phyloP scores from a whole-genome alignment of 2,888 invertebrate species.

The Chrysina gloriosa region DNA sequence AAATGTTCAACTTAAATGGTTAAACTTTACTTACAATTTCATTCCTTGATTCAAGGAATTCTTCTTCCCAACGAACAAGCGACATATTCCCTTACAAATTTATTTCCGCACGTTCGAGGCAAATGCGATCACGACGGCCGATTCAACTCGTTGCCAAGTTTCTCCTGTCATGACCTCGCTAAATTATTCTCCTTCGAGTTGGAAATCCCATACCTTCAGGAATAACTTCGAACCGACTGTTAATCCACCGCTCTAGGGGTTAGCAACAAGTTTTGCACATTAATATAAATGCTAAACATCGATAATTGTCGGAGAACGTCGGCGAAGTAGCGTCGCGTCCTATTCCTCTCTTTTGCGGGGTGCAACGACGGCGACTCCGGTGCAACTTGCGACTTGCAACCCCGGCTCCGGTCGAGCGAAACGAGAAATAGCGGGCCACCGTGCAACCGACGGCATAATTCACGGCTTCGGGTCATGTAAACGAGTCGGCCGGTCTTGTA shows the following conservation, averaged over 20 bases:
- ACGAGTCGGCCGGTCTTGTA: slow-evolving; percentile 28
- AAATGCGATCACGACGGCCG: not conserved
- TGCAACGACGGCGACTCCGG: not conserved
- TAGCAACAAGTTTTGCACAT: slow-evolving; percentile 25
- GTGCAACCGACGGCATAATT: slow-evolving; percentile 14
- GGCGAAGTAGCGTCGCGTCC: not conserved
- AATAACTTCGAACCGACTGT: not conserved
- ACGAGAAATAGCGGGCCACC: not conserved
- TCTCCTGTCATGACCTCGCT: not conserved
- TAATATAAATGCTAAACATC: slow-evolving; percentile 34
- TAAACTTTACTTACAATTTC: no score
- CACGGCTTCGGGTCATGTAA: slow-evolving; percentile 33
- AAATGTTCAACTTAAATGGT: no score
- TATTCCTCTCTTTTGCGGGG: slow-evolving; percentile 1
- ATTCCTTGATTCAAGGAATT: no score
- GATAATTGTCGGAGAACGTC: slow-evolving; percentile 11
- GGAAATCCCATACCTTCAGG: not conserved
- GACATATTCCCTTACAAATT: no score
- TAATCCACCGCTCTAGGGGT: slow-evolving; percentile 14
- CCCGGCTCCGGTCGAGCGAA: not conserved
- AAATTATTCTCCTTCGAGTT: slow-evolving; percentile 2
- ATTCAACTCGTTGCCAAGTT: not conserved
- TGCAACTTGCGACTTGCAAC: slow-evolving; percentile 9
- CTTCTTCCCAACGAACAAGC: no score
- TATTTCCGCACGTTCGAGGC: not conserved